Conservation (phyloP, 2,797 vertebrate species). For the Coregonus ussuriensis region DNA sequence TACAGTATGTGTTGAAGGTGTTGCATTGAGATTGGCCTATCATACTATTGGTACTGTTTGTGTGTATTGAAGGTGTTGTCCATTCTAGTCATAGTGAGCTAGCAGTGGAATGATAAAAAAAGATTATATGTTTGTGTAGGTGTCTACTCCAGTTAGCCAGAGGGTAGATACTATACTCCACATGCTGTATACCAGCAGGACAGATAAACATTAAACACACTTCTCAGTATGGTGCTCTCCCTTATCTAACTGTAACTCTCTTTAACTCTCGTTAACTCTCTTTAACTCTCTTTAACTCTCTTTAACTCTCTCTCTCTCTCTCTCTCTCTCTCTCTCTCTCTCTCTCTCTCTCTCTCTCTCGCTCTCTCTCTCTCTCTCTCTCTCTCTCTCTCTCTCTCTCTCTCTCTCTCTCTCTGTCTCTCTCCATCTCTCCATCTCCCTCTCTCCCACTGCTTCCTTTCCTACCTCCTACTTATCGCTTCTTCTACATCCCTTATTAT, state of each 20-base stretch:
- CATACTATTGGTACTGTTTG: too few species aligned
- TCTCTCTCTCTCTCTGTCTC: background rate
- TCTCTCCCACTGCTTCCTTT: background rate
- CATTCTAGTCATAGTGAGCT: background rate
- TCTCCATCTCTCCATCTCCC: background rate
- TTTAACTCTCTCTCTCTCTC: background rate
- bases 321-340: background rate
- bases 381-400: background rate
- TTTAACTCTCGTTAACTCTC: background rate
- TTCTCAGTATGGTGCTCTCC: slow-evolving; percentile 22
- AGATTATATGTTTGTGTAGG: background rate
- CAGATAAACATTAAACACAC: slow-evolving; percentile 32
- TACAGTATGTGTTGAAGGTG: background rate
- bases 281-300: background rate
- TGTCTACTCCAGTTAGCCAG: background rate
- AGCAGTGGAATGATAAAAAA: background rate
- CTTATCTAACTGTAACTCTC: slow-evolving; percentile 21
- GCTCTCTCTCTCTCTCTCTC: slow-evolving; percentile 2
- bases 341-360: slow-evolving; percentile 19
- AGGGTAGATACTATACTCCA: background rate
- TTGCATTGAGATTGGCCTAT: background rate
- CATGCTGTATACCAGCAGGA: background rate
- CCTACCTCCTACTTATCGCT: background rate
- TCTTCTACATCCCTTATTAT: background rate
- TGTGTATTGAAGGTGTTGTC: background rate